Conservation (phyloP, 2,797 vertebrate genomes). For the Vultur gryphus region DNA sequence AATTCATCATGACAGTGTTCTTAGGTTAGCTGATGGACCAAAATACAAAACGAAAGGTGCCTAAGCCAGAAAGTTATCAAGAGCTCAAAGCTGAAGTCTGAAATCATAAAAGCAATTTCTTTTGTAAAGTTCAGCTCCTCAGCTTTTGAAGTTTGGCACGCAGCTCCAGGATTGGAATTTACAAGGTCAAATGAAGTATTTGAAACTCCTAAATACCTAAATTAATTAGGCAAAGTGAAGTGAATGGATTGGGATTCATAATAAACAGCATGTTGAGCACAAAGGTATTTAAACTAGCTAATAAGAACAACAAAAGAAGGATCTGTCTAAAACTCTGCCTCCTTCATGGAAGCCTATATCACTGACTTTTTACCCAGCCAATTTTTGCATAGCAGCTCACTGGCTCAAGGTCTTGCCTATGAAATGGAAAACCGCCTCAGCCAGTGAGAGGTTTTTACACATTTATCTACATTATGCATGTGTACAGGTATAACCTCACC, state of each 20-base stretch:
- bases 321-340: not conserved
- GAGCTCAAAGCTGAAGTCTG: not conserved
- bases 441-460: not conserved
- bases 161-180: not conserved
- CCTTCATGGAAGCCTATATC: not conserved
- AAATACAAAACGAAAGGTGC: not conserved
- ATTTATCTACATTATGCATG: not conserved
- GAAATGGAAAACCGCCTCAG: not conserved
- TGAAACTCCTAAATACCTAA: not conserved
- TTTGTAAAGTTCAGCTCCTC: not conserved
- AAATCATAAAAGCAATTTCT: not conserved
- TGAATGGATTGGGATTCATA: not conserved
- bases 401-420: not conserved
- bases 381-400: not conserved
- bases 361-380: not conserved
- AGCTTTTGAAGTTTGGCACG: not conserved
- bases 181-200: not conserved
- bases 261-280: not conserved
- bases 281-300: not conserved
- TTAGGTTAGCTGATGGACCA: not conserved
- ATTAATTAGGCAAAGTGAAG: not conserved
- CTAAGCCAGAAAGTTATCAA: not conserved
- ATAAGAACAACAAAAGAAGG: not conserved
- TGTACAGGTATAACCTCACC: not conserved
- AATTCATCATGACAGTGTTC: not conserved